Percentiles rank a stretch among this genome's conserved stretches.
phyloP scores from a whole-genome alignment of 2,113 vertebrate species.

The Bos indicus region DNA sequence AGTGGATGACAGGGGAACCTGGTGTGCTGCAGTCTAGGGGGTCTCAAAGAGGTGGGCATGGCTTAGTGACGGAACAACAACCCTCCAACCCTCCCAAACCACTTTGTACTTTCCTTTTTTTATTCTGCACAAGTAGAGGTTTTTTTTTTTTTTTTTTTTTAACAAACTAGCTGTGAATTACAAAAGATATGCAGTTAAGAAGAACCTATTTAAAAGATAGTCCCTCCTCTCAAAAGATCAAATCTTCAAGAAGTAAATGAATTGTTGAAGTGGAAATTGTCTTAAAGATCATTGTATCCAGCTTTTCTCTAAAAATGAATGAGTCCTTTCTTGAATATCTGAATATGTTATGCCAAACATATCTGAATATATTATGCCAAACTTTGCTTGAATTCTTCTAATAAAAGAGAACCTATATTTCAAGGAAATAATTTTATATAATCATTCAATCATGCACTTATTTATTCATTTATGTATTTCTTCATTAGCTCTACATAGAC shows the following conservation, averaged over 20 bases:
- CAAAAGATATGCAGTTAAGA: not conserved
- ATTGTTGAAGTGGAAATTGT: not conserved
- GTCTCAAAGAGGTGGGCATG: not conserved
- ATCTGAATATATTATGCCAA: not conserved
- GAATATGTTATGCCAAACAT: not conserved
- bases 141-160: not conserved
- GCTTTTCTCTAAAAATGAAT: not conserved
- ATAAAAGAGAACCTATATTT: not conserved
- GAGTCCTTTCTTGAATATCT: not conserved
- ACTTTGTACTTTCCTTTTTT: not conserved
- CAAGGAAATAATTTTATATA: not conserved
- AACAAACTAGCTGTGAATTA: not conserved
- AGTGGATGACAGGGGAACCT: not conserved
- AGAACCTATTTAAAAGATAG: not conserved
- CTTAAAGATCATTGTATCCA: not conserved
- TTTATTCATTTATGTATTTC: not conserved
- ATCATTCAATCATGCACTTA: not conserved
- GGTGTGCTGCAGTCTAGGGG: not conserved
- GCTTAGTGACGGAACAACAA: not conserved
- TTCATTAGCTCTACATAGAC: not conserved
- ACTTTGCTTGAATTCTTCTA: not conserved
- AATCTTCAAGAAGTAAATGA: not conserved
- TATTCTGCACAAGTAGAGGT: not conserved
- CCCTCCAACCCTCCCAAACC: not conserved
- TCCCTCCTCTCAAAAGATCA: not conserved